A percentile compares a stretch with the other conserved stretches of the same genome.
Conservation (phyloP, 2,888 invertebrate genomes). For the Oasisia sp. region DNA sequence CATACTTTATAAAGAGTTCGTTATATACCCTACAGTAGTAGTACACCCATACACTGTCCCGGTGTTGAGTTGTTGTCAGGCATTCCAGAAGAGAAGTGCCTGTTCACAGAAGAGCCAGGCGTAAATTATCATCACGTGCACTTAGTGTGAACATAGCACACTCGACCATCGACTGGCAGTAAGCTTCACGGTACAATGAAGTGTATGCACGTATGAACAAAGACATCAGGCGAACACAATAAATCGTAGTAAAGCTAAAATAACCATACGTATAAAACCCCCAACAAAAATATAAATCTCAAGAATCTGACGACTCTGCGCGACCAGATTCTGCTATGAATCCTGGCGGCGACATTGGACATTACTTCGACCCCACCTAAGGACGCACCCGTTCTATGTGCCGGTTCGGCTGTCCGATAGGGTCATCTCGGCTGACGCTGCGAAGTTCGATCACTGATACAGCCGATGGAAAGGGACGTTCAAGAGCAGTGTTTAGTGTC, state of each 20-base stretch:
- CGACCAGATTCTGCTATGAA: too few species aligned
- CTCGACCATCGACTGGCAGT: neutral
- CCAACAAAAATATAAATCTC: conserved; percentile 6
- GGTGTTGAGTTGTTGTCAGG: too few species aligned
- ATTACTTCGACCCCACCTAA: too few species aligned
- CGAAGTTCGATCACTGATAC: too few species aligned
- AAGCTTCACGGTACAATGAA: neutral
- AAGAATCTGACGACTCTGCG: neutral
- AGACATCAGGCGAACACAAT: neutral
- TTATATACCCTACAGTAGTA: neutral
- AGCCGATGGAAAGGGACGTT: neutral
- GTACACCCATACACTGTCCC: too few species aligned
- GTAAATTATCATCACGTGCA: too few species aligned
- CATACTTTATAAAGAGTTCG: neutral
- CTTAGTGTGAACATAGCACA: neutral
- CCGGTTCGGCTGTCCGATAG: too few species aligned
- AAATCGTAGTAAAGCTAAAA: conserved; percentile 4
- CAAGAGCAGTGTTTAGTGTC: neutral
- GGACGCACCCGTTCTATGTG: too few species aligned
- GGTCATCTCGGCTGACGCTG: too few species aligned
- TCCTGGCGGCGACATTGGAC: too few species aligned
- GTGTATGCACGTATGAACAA: neutral
- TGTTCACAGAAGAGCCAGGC: too few species aligned
- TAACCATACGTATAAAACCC: conserved; percentile 4
- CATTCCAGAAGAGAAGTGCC: too few species aligned